phyloP scores from a whole-genome alignment of 2,113 vertebrate species.

The Bungarus multicinctus region DNA sequence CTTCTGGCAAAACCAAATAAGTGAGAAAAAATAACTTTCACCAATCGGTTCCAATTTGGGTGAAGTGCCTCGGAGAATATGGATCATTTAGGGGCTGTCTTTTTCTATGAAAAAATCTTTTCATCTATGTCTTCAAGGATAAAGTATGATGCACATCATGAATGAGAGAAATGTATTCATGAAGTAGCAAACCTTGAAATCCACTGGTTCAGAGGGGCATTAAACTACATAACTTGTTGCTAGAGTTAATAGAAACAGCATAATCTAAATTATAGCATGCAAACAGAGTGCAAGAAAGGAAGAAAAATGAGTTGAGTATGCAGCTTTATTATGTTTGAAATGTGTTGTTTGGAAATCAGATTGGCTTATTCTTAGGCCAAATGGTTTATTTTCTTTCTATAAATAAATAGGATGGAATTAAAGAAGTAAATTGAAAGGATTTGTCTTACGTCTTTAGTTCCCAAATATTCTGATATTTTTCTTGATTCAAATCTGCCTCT shows the following conservation, averaged over 20 bases:
- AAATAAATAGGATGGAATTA: background rate
- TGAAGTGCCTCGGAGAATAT: slow-evolving; percentile 35
- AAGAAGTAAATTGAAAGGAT: background rate
- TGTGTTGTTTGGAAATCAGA: slow-evolving; percentile 30
- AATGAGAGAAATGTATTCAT: slow-evolving; percentile 21
- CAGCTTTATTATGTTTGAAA: slow-evolving; percentile 41
- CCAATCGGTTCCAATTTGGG: slow-evolving; percentile 45
- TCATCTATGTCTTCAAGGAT: background rate
- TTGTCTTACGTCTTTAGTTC: background rate
- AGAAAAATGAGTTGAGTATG: background rate
- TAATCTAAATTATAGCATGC: slow-evolving; percentile 16
- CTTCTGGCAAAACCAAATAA: slow-evolving; percentile 11
- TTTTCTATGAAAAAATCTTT: slow-evolving; percentile 33
- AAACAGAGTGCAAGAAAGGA: background rate
- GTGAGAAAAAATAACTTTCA: background rate
- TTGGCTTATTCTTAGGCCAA: background rate
- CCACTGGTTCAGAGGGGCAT: slow-evolving; percentile 21
- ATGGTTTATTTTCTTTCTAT: background rate
- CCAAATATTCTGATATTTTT: background rate
- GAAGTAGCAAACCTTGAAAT: slow-evolving; percentile 5
- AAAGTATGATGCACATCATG: slow-evolving; percentile 11
- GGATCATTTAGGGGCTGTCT: slow-evolving; percentile 32
- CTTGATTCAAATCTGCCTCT: background rate
- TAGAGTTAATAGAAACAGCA: slow-evolving; percentile 17
- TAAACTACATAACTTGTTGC: background rate